Percentiles rank a stretch among this genome's conserved stretches.
Conservation (phyloP, 2,888 invertebrate genomes). For the Acleris emargana region DNA sequence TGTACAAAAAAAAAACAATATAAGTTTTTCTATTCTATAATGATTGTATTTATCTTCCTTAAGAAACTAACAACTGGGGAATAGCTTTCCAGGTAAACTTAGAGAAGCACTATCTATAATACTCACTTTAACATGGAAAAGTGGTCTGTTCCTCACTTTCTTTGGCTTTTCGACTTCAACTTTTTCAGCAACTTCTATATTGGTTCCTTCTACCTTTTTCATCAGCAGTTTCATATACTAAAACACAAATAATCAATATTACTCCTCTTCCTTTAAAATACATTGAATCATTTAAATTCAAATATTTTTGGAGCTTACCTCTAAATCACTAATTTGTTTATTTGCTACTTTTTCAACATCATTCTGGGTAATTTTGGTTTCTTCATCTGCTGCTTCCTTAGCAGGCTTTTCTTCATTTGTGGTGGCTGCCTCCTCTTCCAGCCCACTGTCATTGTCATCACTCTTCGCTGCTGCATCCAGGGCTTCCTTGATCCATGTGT, state of each 20-base stretch:
- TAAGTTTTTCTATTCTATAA: too few relatives aligned
- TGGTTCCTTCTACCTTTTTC: constrained; percentile 70
- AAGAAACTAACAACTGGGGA: too few relatives aligned
- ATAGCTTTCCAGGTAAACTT: too few relatives aligned
- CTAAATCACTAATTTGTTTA: constrained; percentile 90
- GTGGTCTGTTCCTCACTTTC: constrained; percentile 71
- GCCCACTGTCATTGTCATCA: constrained; percentile 63
- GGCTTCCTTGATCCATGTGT: constrained; percentile 71
- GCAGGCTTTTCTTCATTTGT: constrained; percentile 41
- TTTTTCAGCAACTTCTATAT: constrained; percentile 46
- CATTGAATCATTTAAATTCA: neutral
- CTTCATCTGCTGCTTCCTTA: constrained; percentile 43
- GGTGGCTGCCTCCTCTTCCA: constrained; percentile 56
- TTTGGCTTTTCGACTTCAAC: constrained; percentile 60
- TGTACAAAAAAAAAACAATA: too few relatives aligned
- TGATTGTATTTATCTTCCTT: too few relatives aligned
- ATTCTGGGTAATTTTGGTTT: constrained; percentile 42
- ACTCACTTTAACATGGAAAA: constrained; percentile 74
- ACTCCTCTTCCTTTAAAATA: neutral
- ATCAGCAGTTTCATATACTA: constrained; percentile 90
- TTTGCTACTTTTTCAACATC: constrained; percentile 86
- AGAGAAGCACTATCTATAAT: neutral
- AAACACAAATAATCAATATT: constrained; percentile 45
- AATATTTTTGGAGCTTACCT: constrained; percentile 73
- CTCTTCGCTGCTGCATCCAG: constrained; percentile 61